Percentiles rank a stretch among this genome's conserved stretches.
phyloP scores from a whole-genome alignment of 2,888 invertebrate genomes.

The Volucella inflata region DNA sequence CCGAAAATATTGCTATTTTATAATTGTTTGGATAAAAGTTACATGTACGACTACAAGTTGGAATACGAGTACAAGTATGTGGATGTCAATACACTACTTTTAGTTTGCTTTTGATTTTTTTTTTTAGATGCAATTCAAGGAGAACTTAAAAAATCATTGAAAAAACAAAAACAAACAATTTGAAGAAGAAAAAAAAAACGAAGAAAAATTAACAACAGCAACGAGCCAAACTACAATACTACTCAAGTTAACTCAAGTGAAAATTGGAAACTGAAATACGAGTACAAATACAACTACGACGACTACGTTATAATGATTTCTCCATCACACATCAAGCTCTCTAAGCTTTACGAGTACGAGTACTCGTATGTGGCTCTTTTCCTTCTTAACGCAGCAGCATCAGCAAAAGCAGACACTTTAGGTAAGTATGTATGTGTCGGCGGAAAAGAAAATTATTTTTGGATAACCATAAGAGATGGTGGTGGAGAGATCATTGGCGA shows the following conservation, averaged over 20 bases:
- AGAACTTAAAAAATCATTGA: conserved; percentile 22
- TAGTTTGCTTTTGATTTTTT: conserved; percentile 15
- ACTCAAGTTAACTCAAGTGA: conserved; percentile 57
- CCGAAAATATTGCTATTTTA: conserved; percentile 51
- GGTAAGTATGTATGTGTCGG: conserved; percentile 77
- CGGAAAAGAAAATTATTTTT: conserved; percentile 10
- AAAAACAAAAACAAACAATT: conserved; percentile 14
- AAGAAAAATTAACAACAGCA: conserved; percentile 31
- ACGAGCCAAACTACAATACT: conserved; percentile 28
- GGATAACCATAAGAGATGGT: conserved; percentile 27
- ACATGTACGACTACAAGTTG: background rate
- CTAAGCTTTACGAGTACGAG: background rate
- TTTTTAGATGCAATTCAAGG: conserved; percentile 36
- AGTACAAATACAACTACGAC: no score
- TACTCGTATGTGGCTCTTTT: conserved; percentile 51
- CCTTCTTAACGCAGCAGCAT: conserved; percentile 30
- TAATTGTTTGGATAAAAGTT: conserved; percentile 26
- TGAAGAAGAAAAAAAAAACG: background rate
- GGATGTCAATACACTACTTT: conserved; percentile 37
- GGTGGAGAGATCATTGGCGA: background rate
- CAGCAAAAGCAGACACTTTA: conserved; percentile 1
- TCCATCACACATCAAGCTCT: conserved; percentile 61
- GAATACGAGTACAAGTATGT: background rate
- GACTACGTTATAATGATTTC: conserved; percentile 38
- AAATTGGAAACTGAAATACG: conserved; percentile 57